Percentiles rank a stretch among this genome's conserved stretches.
These are phyloP conservation scores for Cephus nigrinus DNA, from an alignment of 2,888 invertebrate genomes.

Conservation along the genomic window DNA sequence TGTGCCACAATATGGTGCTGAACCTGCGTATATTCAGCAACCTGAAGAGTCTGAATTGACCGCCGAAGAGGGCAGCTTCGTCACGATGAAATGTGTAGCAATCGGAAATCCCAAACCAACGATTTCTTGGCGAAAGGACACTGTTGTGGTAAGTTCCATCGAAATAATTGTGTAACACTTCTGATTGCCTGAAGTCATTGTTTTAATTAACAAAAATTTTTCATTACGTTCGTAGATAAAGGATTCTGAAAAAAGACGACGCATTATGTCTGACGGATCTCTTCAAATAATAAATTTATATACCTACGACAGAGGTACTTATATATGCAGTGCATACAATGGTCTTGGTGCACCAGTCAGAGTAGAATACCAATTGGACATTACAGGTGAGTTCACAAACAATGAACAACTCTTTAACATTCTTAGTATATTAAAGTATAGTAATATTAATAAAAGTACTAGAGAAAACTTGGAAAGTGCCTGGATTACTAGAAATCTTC, in stretches of 20 bases:
- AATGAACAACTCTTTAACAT: background rate
- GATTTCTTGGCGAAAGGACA: constrained; percentile 81
- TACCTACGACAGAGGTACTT: constrained; percentile 85
- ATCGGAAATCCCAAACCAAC: constrained; percentile 82
- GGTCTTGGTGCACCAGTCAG: constrained; percentile 76
- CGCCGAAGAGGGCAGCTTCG: constrained; percentile 79
- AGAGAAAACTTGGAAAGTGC: background rate
- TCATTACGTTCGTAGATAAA: constrained; percentile 72
- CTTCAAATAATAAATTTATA: constrained; percentile 85
- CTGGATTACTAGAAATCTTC: background rate
- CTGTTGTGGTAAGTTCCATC: constrained; percentile 72
- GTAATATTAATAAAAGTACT: background rate
- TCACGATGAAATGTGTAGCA: constrained; percentile 80
- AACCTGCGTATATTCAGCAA: constrained; percentile 53
- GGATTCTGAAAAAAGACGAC: constrained; percentile 78
- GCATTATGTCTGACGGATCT: constrained; percentile 78
- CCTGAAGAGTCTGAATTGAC: constrained; percentile 72
- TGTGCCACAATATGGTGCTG: constrained; percentile 38
- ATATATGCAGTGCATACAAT: constrained; percentile 88
- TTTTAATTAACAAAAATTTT: background rate
- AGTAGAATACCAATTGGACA: constrained; percentile 76
- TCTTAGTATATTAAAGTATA: background rate
- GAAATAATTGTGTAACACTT: background rate
- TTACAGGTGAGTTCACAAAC: constrained; percentile 74
- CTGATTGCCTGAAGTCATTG: background rate